Base-by-base conservation (phyloP, 2,888 invertebrate species). In the Cantharis rustica region DNA sequence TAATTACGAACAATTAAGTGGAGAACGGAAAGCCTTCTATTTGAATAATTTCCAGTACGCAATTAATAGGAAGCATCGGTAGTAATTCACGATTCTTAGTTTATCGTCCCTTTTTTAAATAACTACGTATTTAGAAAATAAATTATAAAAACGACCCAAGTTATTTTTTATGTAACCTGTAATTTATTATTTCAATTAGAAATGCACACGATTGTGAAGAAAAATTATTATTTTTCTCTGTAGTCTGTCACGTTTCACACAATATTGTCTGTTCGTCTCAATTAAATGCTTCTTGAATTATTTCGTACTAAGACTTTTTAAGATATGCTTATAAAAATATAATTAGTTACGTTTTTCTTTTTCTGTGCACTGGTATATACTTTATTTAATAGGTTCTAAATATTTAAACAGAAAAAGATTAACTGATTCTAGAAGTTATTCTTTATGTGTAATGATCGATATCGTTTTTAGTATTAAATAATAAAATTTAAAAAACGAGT, bases 1-100 rank as follows among this genome's bases (percentile, higher is more conserved):
- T 79, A 82, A 82, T 82, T 82, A 82, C 68, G 79, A 79, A 80
- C 81, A 80, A 82, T 81, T 82, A 82, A 80, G 80, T 79, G 79
- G 79, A 80, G 68, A 66, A 73, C 66, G 68, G 63, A 75, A 72
- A 72, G 5, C 69, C 72, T 68, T 72, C 31, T 16, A 10, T 20
- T 31, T 77, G 69, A 77, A 77, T 75, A 77, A 77, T 77, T 77
- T 75, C 69, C 72, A 77, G 66, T 15, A 31, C 31, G 61, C 72
- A 77, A 77, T 77, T 75, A 75, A 77, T 63, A 66, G 70, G 69
- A 77, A 68, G 71, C 63, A 61, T 47, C 23, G 1, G 9, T 23
- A 23, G 47, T 73, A 71, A 73, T 68, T 75, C 66, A 23, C 16
- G 70, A 70, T 71, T 71, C 73, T 75, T 66, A 69, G 66, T 68